Base-by-base conservation (phyloP, 2,113 vertebrate genomes). In the Zosterops pallidus region DNA sequence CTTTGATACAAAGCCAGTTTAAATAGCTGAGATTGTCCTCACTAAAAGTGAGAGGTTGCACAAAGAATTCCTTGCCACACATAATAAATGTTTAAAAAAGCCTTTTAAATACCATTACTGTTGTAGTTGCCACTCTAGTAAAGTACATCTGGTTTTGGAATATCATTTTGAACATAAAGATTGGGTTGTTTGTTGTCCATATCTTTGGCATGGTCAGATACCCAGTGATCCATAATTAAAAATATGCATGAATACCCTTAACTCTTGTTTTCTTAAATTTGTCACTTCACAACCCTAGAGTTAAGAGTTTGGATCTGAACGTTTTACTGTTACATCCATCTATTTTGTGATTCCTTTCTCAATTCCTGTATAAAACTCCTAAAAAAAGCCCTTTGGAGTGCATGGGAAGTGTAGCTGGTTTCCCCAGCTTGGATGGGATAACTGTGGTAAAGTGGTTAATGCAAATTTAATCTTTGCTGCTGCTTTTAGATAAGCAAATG, bases 271-370 rank as follows among this genome's bases (percentile, higher is more conserved):
- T 89, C 31, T 69, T 57, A 35, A 12, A 57, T 42, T 62, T 46
- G 31, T 69, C 42, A 33, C 5, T 65, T 57, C 5, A 3, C 23
- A n/a, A 53, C 31, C 13, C 12, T 60, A 1, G 69, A 77, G 28
- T 49, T 77, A 62, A 74, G 55, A 74, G 41, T 64, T 69, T 47
- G n/a, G 18, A 3, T 83, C 37, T 53, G 39, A 86, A 31, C 0
- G 0, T 57, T 77, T 78, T 67, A 26, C 20, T 12, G 11, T 68
- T 90, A 9, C 14, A 1, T 31, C 42, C 0, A 0, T 69, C 29
- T 70, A 1, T 35, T 62, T 80, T 25, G 4, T 72, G 24, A 21
- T 86, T 53, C 12, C 14, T 50, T 77, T 80, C 75, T 77, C 52
- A 50, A 16, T 12, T 65, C 2, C 18, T 50, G 10, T 28, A 17